phyloP scores from a whole-genome alignment of 23 tunicate genomes.

The Aplidium turbinatum region DNA sequence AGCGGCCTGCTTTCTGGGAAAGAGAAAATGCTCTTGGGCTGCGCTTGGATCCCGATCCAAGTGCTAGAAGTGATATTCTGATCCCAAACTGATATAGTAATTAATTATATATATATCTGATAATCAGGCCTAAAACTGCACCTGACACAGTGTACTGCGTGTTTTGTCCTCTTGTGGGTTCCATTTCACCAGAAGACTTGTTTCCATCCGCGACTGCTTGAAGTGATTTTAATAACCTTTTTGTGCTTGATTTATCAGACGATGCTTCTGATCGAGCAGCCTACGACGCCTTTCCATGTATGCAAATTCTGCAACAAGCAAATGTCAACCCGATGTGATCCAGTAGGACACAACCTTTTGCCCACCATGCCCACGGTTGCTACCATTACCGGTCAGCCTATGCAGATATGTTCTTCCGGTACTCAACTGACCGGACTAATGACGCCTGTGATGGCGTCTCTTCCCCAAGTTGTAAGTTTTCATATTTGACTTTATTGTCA shows the following conservation, averaged over 20 bases:
- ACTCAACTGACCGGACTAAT: conserved; percentile 42
- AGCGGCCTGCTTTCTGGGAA: too few species aligned
- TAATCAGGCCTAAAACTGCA: too few species aligned
- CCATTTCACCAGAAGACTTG: too few species aligned
- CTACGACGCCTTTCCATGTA: conserved; percentile 74
- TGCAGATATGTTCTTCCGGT: conserved; percentile 34
- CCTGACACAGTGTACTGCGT: too few species aligned
- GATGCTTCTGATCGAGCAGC: conserved; percentile 67
- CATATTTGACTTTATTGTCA: not conserved
- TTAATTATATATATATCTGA: too few species aligned
- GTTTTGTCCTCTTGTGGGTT: too few species aligned
- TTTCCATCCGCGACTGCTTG: too few species aligned
- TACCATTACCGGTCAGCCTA: conserved; percentile 62
- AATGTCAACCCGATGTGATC: conserved; percentile 78
- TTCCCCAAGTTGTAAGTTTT: conserved; percentile 73
- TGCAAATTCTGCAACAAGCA: conserved; percentile 97
- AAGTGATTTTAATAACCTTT: too few species aligned
- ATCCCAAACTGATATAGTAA: too few species aligned
- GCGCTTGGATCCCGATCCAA: too few species aligned
- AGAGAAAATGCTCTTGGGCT: too few species aligned
- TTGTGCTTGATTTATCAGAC: conserved; percentile 41
- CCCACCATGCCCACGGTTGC: conserved; percentile 47
- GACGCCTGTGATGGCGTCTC: conserved; percentile 70
- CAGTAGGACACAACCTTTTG: conserved; percentile 29
- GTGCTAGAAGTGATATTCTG: too few species aligned